Evolutionary conservation across 2,888 invertebrate species (phyloP), one percentile per base, ranked within the genome.

Genomic region (Craniophora ligustri): DNA sequence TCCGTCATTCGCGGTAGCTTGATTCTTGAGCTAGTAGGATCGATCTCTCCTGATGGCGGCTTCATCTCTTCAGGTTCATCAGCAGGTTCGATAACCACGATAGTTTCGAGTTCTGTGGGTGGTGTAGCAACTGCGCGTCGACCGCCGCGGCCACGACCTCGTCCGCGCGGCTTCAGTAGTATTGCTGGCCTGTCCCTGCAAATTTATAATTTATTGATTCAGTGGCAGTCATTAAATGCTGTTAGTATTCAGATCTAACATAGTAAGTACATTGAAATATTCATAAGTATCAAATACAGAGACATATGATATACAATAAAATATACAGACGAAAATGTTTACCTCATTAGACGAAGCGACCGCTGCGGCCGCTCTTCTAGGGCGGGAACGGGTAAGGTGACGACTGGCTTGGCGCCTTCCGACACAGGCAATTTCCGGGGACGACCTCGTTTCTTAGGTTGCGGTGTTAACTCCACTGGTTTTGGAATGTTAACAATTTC

Each of bases 1-100:
- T 92, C 93, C 2, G 92, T 92, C 89, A 92, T 88, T 0, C 92
- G 81, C n/a, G 92, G 92, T 38, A 91, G 78, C 62, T 92, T 92
- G 50, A 92, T 86, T 19, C 92, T 79, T n/a, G 91, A 89, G 62
- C 91, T 91, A 2, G 88, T 92, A 1, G 92, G 91, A 71, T 93
- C 93, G 16, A 91, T 85, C 1, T 84, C 80, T 6, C 74, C 79
- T 2, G 73, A 28, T 0, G 55, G 39, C 3, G 35, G 35, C 32
- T 42, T 42, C n/a, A n/a, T n/a, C 0, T 63, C 65, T 8, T 62
- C 49, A 15, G 66, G 59, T 3, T 72, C 54, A 2, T 67, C 67
- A 6, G 54, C 53, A 1, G 56, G 41, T 16, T 75, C 72, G 3
- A 72, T 66, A 1, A 69, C 69, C 4, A 68, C 58, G 3, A 67